These are phyloP conservation scores for Pagetopsis macropterus DNA, from an alignment of 2,797 vertebrate genomes.

Conservation along the genomic window DNA sequence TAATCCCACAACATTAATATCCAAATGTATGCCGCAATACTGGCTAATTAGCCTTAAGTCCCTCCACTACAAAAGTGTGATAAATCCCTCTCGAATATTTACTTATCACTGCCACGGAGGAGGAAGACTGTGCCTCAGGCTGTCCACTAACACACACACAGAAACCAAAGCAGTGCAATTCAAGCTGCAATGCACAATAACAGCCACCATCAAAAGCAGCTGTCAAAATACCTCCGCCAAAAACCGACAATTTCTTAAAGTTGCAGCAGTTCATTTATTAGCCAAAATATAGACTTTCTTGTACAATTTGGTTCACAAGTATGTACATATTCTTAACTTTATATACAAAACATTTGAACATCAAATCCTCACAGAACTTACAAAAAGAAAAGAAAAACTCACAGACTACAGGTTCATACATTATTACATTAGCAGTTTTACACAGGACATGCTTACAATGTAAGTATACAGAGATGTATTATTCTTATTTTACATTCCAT, in stretches of 20 bases:
- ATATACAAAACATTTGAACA: conserved; percentile 95
- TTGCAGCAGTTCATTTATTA: conserved; percentile 99
- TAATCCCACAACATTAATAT: conserved; percentile 83
- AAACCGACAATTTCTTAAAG: conserved; percentile 82
- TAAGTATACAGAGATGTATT: conserved; percentile 92
- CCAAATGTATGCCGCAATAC: conserved; percentile 79
- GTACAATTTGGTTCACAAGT: conserved; percentile 99
- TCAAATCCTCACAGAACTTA: conserved; percentile 92
- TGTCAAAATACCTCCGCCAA: conserved; percentile 60
- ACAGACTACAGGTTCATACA: conserved; percentile 91
- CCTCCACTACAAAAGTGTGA: conserved; percentile 77
- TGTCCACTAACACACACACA: conserved; percentile 50
- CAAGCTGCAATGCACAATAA: conserved; percentile 59
- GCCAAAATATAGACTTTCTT: conserved; percentile 99
- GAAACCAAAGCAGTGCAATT: conserved; percentile 45
- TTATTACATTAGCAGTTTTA: conserved; percentile 93
- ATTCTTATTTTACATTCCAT: conserved; percentile 93
- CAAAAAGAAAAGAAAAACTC: conserved; percentile 82
- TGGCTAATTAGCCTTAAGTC: conserved; percentile 81
- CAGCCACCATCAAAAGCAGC: conserved; percentile 64
- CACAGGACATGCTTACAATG: conserved; percentile 98
- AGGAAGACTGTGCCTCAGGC: conserved; percentile 68
- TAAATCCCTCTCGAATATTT: conserved; percentile 78
- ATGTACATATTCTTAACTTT: conserved; percentile 98
- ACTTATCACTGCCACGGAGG: conserved; percentile 70